phyloP scores from a whole-genome alignment of 2,113 vertebrate species.

The Passerina amoena region DNA sequence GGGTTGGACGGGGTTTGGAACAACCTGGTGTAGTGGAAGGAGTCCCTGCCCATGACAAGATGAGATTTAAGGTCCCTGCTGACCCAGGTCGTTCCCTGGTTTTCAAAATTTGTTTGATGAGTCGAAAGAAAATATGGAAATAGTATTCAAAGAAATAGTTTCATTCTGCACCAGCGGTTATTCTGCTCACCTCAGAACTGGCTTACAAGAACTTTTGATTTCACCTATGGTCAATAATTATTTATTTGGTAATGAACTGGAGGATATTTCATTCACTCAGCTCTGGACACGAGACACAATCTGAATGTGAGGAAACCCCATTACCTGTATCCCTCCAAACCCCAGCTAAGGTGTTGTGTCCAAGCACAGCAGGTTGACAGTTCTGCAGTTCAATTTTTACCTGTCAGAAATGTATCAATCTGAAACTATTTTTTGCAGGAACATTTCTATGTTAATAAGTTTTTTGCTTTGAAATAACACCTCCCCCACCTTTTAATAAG shows the following conservation, averaged over 20 bases:
- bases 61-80: not conserved
- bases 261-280: not conserved
- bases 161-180: not conserved
- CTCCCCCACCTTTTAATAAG: not conserved
- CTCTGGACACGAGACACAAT: not conserved
- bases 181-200: not conserved
- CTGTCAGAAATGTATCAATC: conserved; percentile 9
- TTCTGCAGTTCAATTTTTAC: conserved; percentile 19
- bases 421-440: not conserved
- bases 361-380: not conserved
- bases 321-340: not conserved
- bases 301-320: not conserved
- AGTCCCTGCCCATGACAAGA: not conserved
- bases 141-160: rapidly evolving
- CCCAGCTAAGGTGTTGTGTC: not conserved
- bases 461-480: not conserved
- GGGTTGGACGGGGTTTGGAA: rapidly evolving
- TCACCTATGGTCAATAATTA: not conserved
- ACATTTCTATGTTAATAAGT: conserved; percentile 14
- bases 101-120: not conserved
- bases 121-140: not conserved
- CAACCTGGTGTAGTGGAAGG: not conserved
- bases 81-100: not conserved
- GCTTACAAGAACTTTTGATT: not conserved
- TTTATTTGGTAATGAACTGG: not conserved